Evolutionary conservation across 53 echinoderm and acorn worm genomes (phyloP).

Genomic region (Temnopleurus reevesii): DNA sequence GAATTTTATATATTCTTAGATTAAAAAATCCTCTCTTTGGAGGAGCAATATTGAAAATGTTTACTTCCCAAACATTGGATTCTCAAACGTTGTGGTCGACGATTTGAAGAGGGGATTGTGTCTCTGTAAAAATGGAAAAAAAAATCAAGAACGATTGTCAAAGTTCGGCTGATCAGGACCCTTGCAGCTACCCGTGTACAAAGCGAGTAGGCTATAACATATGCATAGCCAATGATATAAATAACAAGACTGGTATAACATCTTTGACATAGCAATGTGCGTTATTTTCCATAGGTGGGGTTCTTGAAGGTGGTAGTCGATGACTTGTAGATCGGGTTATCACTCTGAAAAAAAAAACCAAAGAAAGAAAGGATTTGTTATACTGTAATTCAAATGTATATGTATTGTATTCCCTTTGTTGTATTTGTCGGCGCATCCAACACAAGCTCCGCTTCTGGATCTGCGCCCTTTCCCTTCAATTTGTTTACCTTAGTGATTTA

Average conservation of each 20-base stretch:
- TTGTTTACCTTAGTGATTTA: no score
- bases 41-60: no score
- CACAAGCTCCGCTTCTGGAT: no score
- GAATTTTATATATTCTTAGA: neutral
- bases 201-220: constrained; percentile 11
- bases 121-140: constrained; percentile 45
- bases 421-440: no score
- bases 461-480: no score
- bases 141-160: neutral
- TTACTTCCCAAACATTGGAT: constrained; percentile 58
- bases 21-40: neutral
- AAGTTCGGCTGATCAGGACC: neutral
- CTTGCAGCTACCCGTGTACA: constrained; percentile 7
- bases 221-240: constrained; percentile 9
- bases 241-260: constrained; percentile 20
- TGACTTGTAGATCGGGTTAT: constrained; percentile 72
- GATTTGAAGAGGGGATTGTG: constrained; percentile 63
- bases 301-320: constrained; percentile 65
- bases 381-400: no score
- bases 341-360: constrained; percentile 41
- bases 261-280: neutral
- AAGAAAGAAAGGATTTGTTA: neutral
- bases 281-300: constrained; percentile 67
- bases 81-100: constrained; percentile 61
- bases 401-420: no score